phyloP scores from a whole-genome alignment of 2,113 vertebrate genomes.

The Chelonoidis abingdonii region DNA sequence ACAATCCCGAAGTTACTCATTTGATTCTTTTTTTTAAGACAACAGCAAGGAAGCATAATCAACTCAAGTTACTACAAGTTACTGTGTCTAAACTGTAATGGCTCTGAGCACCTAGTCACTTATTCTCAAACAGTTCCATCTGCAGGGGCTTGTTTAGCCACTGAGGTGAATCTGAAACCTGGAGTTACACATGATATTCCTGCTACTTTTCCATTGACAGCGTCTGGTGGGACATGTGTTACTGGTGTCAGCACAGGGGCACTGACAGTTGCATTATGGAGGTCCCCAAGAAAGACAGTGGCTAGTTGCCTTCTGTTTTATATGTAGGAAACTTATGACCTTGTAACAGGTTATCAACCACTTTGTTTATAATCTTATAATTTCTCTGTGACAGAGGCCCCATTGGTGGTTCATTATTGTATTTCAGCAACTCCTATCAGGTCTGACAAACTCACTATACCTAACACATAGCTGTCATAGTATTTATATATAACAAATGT shows the following conservation, averaged over 20 bases:
- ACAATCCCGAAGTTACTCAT: not conserved
- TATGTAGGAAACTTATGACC: not conserved
- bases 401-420: too few species aligned
- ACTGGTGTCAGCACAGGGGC: not conserved
- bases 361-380: too few species aligned
- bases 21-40: too few species aligned
- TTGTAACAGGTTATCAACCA: too few species aligned
- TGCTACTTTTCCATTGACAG: not conserved
- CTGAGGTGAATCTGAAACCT: too few species aligned
- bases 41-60: not conserved
- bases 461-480: too few species aligned
- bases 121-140: fast-evolving
- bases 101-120: fast-evolving
- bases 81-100: fast-evolving
- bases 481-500: too few species aligned
- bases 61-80: not conserved
- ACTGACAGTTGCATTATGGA: not conserved
- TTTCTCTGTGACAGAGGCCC: too few species aligned
- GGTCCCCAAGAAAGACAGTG: not conserved
- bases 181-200: fast-evolving
- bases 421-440: too few species aligned
- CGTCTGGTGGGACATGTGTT: not conserved
- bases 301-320: not conserved
- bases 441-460: too few species aligned
- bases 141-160: not conserved